A percentile compares a stretch with the other conserved stretches of the same genome.
Conservation (phyloP, 2,888 invertebrate genomes). For the Xestia ashworthii region DNA sequence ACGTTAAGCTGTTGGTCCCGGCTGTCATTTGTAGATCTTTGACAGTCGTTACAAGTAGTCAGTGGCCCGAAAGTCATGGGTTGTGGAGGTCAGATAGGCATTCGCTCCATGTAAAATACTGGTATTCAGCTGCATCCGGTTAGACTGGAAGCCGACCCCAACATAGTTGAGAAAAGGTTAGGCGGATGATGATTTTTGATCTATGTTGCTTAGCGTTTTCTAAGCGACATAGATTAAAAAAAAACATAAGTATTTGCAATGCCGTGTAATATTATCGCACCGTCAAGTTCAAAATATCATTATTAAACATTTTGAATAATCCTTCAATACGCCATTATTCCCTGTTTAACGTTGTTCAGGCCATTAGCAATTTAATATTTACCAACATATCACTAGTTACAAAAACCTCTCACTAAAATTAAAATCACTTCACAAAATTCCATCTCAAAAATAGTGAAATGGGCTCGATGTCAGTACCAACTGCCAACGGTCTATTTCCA, state of each 20-base stretch:
- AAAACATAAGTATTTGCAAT: neutral
- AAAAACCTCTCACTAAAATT: conserved; percentile 19
- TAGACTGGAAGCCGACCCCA: too few species aligned
- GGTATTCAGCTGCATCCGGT: too few species aligned
- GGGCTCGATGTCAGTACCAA: conserved; percentile 62
- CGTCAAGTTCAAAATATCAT: neutral
- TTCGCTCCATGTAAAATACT: too few species aligned
- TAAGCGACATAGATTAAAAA: too few species aligned
- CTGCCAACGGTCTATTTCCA: conserved; percentile 77
- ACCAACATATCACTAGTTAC: neutral
- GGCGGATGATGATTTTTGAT: too few species aligned
- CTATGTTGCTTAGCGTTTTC: too few species aligned
- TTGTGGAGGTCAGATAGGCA: too few species aligned
- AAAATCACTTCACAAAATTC: conserved; percentile 21
- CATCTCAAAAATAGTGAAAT: conserved; percentile 52
- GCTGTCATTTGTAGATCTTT: too few species aligned
- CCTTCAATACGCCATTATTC: neutral
- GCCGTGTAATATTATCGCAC: neutral
- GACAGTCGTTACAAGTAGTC: too few species aligned
- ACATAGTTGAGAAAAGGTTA: too few species aligned
- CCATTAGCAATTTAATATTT: neutral
- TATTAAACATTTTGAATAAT: neutral
- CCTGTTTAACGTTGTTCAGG: neutral
- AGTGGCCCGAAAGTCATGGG: too few species aligned
- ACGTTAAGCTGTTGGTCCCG: too few species aligned